phyloP scores from a whole-genome alignment of 2,888 invertebrate genomes.

The Spodoptera littoralis region DNA sequence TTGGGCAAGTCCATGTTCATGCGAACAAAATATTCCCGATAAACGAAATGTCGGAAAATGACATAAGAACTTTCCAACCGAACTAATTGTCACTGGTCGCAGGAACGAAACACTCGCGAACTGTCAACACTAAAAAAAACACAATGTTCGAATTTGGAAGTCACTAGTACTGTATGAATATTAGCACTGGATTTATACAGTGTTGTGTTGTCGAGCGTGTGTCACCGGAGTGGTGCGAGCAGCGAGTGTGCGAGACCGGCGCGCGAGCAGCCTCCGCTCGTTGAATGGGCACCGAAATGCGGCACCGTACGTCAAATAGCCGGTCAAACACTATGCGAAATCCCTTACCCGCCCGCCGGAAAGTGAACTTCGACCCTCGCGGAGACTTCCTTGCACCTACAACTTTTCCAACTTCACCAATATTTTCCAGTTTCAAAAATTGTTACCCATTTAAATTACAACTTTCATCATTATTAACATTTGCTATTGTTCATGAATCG shows the following conservation, averaged over 20 bases:
- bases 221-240: constrained; percentile 77
- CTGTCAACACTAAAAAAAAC: constrained; percentile 58
- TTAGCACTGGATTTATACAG: constrained; percentile 68
- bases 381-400: constrained; percentile 71
- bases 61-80: constrained; percentile 53
- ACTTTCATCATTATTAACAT: constrained; percentile 21
- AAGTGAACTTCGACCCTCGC: constrained; percentile 75
- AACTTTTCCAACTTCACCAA: constrained; percentile 12
- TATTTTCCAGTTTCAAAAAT: constrained; percentile 1
- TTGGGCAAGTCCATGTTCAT: constrained; percentile 87
- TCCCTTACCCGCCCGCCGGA: constrained; percentile 83
- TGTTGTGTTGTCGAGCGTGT: constrained; percentile 70
- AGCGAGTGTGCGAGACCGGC: constrained; percentile 82
- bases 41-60: constrained; percentile 64
- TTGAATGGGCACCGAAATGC: constrained; percentile 89
- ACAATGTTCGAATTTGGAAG: constrained; percentile 63
- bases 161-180: constrained; percentile 66
- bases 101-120: constrained; percentile 64
- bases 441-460: background rate
- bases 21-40: constrained; percentile 74
- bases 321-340: constrained; percentile 87
- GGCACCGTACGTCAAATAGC: constrained; percentile 87
- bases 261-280: constrained; percentile 87
- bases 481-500: constrained; percentile 1
- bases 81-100: constrained; percentile 72